Base-by-base conservation (phyloP, 2,113 vertebrate genomes). In the Aspidoscelis tigris region DNA sequence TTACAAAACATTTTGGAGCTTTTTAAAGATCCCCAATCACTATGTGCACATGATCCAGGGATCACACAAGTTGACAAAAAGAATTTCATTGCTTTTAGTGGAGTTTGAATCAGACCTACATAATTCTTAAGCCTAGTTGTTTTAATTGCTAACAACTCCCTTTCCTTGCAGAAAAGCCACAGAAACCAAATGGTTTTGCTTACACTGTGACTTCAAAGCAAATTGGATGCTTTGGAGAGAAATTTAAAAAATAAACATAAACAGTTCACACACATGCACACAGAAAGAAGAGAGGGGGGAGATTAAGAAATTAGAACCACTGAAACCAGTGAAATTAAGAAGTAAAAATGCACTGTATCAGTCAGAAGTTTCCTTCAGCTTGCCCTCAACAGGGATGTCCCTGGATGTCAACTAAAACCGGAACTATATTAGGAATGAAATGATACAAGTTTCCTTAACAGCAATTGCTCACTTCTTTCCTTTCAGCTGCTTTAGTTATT, bases 111-210 rank as follows among this genome's bases (percentile, higher is more conserved):
- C 43, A n/a, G 43, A 65, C 69, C 55, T 44, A 73, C 43, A 41
- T 44, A 64, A 68, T 53, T 73, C 58, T 66, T 50, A 71, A 65
- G 53, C 75, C 43, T 65, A 11, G 4, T 73, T 3, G 22, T 53
- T 82, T 86, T 82, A 82, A 82, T 86, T 86, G 76, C 75, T 72
- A 78, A 66, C 74, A 53, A 66, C 64, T 72, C 80, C 11, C 24
- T 78, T 86, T 78, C 68, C 58, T 82, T 61, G 18, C 69, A n/a
- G 77, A 69, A 41, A 74, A 83, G 26, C 70, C 20, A 33, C 81
- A 78, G 58, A 73, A 83, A 73, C 76, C 76, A 66, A 74, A 83
- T 43, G 61, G n/a, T 58, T 75, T 65, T 78, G 64, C 47, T 83
- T 79, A 79, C 70, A 44, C 9, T 4, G 39, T 43, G 55, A 73